Base-by-base conservation (phyloP, 2,113 vertebrate genomes). In the Lepidiolamprologus cunningtoni region DNA sequence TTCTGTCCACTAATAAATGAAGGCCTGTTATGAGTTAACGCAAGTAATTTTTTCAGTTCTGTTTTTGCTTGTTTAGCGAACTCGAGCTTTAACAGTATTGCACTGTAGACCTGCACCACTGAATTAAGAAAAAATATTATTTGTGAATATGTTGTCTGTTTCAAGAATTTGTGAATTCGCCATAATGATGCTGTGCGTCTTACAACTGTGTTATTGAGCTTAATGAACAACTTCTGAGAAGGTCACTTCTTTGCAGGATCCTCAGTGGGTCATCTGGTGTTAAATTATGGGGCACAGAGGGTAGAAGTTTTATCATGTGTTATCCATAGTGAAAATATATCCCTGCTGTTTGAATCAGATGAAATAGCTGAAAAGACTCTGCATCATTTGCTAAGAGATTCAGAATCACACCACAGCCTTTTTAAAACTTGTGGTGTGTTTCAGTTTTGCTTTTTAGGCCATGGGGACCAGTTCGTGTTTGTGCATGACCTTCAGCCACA, bases 401-500 rank as follows among this genome's bases (percentile, higher is more conserved):
- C 40, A 28, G 14, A 47, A 4, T 47, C 40, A 19, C 9, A 17
- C 16, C 40, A 28, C 14, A 47, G 40, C 40, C 40, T 47, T 45
- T 76, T 47, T 76, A 76, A 28, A 76, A 47, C 1, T 28, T 28
- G 9, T 7, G 68, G 14, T 17, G 14, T 63, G 79, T 87, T 81
- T 87, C 33, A 7, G 54, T 42, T 23, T 73, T 86, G 7, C 9
- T 76, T 76, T 76, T 19, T 47, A 47, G 68, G 3, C 8, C 7
- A 47, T 28, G 71, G 1, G 42, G 71, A 47, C 4, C 71, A 76
- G 1, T 53, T 61, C 3, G 3, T 17, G 26, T 26, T 14, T 68
- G 28, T 57, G 87, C 31, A 71, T 37, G 88, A 86, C 83, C 42
- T 54, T 83, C 63, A 80, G 40, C 45, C 53, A 5, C n/a, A 45